Base-by-base conservation (phyloP, 2,888 invertebrate genomes). In the Proisotoma minuta region DNA sequence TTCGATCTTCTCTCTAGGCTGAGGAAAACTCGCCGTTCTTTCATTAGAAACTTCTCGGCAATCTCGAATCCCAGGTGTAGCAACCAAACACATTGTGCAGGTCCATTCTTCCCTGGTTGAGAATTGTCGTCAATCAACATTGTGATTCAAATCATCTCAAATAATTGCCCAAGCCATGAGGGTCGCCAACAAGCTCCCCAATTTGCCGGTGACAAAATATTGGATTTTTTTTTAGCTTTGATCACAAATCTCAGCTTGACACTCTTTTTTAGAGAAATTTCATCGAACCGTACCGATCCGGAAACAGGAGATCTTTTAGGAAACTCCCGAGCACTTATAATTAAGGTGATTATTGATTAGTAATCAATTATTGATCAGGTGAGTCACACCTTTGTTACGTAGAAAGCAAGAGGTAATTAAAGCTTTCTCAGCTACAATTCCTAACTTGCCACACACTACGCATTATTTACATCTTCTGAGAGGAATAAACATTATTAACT, bases 251-350 rank as follows among this genome's bases (percentile, higher is more conserved):
- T n/a, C n/a, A n/a, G n/a, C n/a, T 34, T 34, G 34, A 34, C 34
- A 34, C 34, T 34, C 34, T 8, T 8, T 15, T 15, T 15, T 34
- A 8, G 34, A 34, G 34, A 34, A 34, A 8, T 12, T 43, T 43
- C 18, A 43, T 43, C 43, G 43, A n/a, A 43, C 20, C 43, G 43
- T 18, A 15, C 43, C 43, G 43, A 43, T 43, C 43, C 43, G 43
- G 5, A 5, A 34, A 5, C 18, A 12, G 43, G 43, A 43, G 18
- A 43, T 5, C 43, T n/a, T 43, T 5, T 5, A 5, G 18, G 43
- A 18, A 5, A 43, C 5, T 43, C 43, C 43, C 5, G 43, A 10
- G 34, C 15, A 34, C n/a, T n/a, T n/a, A n/a, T n/a, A n/a, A n/a
- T n/a, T n/a, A n/a, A n/a, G n/a, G 34, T 43, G 43, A 15, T 43